A percentile compares a stretch with the other conserved stretches of the same genome.
Conservation (phyloP, 1,140 invertebrate species). For the Liolophura sinensis region DNA sequence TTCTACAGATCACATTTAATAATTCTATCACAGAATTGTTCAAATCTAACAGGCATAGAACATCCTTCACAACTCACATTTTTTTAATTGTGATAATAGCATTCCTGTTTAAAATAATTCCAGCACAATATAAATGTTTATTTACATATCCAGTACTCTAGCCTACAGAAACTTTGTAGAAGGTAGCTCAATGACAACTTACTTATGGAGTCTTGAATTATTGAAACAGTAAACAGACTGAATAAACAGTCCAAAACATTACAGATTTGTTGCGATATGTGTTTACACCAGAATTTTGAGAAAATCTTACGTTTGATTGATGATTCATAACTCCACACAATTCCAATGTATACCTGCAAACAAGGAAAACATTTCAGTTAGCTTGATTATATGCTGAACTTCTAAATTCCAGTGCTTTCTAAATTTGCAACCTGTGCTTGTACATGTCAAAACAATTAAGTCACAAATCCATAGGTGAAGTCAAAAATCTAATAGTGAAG, state of each 20-base stretch:
- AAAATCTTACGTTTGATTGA: neutral
- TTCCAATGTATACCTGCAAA: constrained; percentile 27
- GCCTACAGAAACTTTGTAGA: neutral
- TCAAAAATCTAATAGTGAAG: no score
- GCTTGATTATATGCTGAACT: neutral
- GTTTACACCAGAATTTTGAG: neutral
- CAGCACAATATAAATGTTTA: neutral
- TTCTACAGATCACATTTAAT: no score
- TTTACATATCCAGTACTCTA: neutral
- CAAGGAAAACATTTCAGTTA: constrained; percentile 6
- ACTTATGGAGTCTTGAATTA: no score
- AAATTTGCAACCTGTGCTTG: neutral
- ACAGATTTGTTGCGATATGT: neutral
- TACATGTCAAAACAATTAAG: neutral
- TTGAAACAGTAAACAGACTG: no score
- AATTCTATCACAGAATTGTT: neutral
- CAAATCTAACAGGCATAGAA: neutral
- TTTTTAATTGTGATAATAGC: neutral
- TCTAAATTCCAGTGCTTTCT: neutral
- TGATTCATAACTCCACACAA: constrained; percentile 2
- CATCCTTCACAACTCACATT: neutral
- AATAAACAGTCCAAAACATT: neutral
- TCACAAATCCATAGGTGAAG: neutral
- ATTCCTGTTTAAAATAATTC: neutral
- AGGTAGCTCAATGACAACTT: no score